These are phyloP conservation scores for Beroe forskalii DNA, from an alignment of 37 sponge, comb jelly and placozoan species.

Conservation along the genomic window DNA sequence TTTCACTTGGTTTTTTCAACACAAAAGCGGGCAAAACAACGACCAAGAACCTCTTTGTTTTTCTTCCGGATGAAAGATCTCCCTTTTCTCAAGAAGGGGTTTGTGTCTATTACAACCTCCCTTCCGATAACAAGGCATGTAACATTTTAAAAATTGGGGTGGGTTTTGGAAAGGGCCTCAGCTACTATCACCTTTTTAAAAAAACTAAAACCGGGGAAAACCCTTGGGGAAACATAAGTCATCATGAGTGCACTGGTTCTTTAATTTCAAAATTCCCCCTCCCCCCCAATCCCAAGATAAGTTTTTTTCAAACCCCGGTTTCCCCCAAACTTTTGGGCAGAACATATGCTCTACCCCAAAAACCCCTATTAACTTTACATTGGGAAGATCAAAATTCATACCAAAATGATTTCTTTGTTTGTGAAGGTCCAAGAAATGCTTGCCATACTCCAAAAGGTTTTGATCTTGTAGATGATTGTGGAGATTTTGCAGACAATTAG, in stretches of 20 bases:
- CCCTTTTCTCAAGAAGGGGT: neutral
- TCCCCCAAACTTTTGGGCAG: neutral
- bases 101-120: neutral
- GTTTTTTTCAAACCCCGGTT: neutral
- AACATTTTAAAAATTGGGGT: neutral
- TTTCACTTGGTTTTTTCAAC: neutral
- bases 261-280: neutral
- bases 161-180: too few relatives aligned
- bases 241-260: neutral
- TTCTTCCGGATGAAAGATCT: neutral
- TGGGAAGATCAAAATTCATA: neutral
- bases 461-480: constrained; percentile 20
- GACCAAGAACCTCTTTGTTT: neutral
- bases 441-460: neutral
- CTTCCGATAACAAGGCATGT: neutral
- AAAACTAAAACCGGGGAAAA: neutral
- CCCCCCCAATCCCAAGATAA: neutral
- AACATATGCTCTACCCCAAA: neutral
- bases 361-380: neutral
- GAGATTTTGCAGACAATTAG: neutral
- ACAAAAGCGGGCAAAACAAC: neutral
- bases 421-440: neutral
- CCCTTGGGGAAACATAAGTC: neutral
- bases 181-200: neutral
- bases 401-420: neutral